phyloP scores from a whole-genome alignment of 2,113 vertebrate species.

The Ceyx melanurus region DNA sequence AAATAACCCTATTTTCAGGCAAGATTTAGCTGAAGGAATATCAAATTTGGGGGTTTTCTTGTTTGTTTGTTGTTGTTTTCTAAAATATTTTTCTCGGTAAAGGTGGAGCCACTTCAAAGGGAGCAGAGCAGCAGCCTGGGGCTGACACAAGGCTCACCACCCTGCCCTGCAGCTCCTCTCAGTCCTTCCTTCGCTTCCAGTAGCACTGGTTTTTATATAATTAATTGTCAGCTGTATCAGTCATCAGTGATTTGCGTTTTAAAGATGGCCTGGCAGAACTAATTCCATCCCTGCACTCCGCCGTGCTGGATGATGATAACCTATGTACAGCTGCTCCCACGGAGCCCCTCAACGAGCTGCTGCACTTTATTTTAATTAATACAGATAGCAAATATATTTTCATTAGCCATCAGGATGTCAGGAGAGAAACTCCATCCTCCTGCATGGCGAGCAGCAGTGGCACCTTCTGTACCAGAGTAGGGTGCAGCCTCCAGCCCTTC shows the following conservation, averaged over 20 bases:
- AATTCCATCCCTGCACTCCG: neutral
- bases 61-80: neutral
- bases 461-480: neutral
- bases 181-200: neutral
- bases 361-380: conserved; percentile 65
- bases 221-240: conserved; percentile 15
- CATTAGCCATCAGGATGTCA: conserved; percentile 6
- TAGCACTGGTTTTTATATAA: neutral
- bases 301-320: conserved; percentile 27
- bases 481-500: neutral
- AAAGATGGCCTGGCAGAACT: conserved; percentile 35
- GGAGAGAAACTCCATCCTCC: neutral
- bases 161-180: neutral
- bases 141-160: neutral
- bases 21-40: neutral
- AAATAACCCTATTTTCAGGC: neutral
- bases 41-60: neutral
- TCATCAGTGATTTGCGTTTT: conserved; percentile 17
- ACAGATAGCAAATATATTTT: conserved; percentile 46
- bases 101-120: accelerated
- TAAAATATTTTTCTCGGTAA: neutral
- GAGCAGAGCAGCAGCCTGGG: neutral
- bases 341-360: neutral
- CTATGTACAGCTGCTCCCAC: conserved; percentile 12
- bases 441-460: neutral